Conservation (phyloP, 2,797 vertebrate genomes). For the Sebastes itinus region DNA sequence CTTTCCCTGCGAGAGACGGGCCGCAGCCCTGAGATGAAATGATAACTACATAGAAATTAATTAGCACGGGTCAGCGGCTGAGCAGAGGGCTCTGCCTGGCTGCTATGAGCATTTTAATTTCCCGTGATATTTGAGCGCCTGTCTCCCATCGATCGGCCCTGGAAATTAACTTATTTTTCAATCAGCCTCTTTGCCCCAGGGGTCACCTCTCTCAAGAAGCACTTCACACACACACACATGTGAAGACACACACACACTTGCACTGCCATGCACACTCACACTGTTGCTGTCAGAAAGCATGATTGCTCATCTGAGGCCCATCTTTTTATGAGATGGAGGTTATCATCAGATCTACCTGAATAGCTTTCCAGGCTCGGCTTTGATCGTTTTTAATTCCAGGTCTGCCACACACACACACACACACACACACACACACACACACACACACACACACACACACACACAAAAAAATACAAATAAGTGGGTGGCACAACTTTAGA, state of each 20-base stretch:
- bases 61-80: slow-evolving; percentile 92
- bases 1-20: slow-evolving; percentile 61
- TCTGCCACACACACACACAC: not conserved
- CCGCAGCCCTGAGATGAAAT: slow-evolving; percentile 77
- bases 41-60: slow-evolving; percentile 91
- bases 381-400: slow-evolving; percentile 82
- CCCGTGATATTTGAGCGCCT: slow-evolving; percentile 98
- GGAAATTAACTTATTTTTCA: slow-evolving; percentile 99
- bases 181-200: slow-evolving; percentile 93
- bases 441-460: not conserved
- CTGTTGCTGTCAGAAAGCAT: slow-evolving; percentile 85
- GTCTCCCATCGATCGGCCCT: slow-evolving; percentile 96
- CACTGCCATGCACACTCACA: slow-evolving; percentile 78
- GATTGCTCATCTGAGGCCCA: slow-evolving; percentile 95
- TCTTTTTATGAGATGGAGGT: slow-evolving; percentile 82
- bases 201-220: slow-evolving; percentile 86
- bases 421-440: too few species aligned
- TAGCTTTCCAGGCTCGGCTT: slow-evolving; percentile 74
- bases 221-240: slow-evolving; percentile 10
- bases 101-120: slow-evolving; percentile 95
- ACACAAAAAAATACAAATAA: too few species aligned
- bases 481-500: not conserved
- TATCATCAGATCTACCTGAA: slow-evolving; percentile 83
- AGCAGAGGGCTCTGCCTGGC: slow-evolving; percentile 76
- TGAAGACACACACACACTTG: not conserved